Evolutionary conservation across 2,113 vertebrate genomes (phyloP).

Genomic region (Etheostoma spectabile): DNA sequence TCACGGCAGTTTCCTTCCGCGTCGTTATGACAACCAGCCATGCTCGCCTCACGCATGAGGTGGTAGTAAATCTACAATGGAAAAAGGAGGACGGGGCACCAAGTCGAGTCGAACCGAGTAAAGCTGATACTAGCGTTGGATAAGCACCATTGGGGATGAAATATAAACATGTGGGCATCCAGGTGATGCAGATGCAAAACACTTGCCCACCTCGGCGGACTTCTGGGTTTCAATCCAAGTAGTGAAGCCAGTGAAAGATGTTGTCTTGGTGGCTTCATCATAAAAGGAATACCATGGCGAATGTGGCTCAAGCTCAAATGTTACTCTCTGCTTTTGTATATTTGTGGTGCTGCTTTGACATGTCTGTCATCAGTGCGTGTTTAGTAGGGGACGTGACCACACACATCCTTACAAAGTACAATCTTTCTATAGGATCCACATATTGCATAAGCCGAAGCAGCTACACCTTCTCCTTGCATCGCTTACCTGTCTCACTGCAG

Average conservation of each 20-base stretch:
- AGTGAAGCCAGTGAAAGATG: background rate
- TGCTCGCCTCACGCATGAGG: too few relatives aligned
- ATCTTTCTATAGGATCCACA: conserved; percentile 1
- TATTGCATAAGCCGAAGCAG: background rate
- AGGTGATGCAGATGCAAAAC: conserved; percentile 3
- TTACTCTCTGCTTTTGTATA: background rate
- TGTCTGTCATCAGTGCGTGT: background rate
- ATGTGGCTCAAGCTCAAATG: background rate
- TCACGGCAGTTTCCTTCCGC: too few relatives aligned
- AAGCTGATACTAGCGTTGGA: too few relatives aligned
- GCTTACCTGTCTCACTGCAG: conserved; percentile 41
- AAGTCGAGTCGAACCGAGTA: too few relatives aligned
- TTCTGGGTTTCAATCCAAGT: background rate
- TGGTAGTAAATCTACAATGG: too few relatives aligned
- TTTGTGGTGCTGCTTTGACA: background rate
- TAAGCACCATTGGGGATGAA: background rate
- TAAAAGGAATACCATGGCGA: background rate
- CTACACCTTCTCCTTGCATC: background rate
- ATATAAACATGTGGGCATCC: background rate
- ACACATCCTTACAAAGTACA: background rate
- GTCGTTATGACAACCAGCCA: too few relatives aligned
- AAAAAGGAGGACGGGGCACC: too few relatives aligned
- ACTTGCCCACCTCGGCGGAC: background rate
- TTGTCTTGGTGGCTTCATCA: background rate
- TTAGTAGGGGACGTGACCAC: background rate